phyloP scores from a whole-genome alignment of 2,113 vertebrate species.

The Myodes glareolus region DNA sequence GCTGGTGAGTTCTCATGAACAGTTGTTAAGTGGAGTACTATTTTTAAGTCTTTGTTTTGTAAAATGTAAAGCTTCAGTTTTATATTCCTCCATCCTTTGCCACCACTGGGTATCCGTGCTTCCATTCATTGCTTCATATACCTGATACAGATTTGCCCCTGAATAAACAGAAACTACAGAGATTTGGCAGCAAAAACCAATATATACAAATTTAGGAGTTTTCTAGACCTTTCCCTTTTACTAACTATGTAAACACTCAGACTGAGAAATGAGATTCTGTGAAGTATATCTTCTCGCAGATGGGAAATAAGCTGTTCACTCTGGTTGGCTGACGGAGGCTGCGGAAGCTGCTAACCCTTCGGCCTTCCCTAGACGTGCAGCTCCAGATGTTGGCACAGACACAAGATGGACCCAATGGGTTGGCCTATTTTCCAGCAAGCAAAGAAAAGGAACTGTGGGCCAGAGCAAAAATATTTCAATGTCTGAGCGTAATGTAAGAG shows the following conservation, averaged over 20 bases:
- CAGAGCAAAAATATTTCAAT: not conserved
- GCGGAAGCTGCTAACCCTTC: not conserved
- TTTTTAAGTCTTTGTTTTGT: constrained; percentile 51
- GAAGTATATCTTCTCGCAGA: constrained; percentile 61
- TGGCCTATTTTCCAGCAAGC: constrained; percentile 34
- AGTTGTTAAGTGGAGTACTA: not conserved
- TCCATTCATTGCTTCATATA: constrained; percentile 75
- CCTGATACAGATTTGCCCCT: constrained; percentile 57
- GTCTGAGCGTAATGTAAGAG: not conserved
- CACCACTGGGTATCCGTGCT: constrained; percentile 1
- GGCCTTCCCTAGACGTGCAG: not conserved
- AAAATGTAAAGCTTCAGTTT: constrained; percentile 61
- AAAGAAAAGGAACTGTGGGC: not conserved
- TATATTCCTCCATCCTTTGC: constrained; percentile 3
- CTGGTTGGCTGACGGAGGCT: not conserved
- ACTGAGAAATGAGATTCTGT: constrained; percentile 52
- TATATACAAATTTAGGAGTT: constrained; percentile 62
- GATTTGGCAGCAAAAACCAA: constrained; percentile 75
- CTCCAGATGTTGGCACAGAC: constrained; percentile 9
- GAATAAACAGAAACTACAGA: constrained; percentile 69
- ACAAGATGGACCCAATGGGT: not conserved
- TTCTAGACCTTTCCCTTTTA: constrained; percentile 43
- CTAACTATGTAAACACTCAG: constrained; percentile 60
- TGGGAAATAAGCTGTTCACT: not conserved
- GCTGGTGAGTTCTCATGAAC: not conserved